phyloP scores from a whole-genome alignment of 2,888 invertebrate species.

The Euspilapteryx auroguttella region DNA sequence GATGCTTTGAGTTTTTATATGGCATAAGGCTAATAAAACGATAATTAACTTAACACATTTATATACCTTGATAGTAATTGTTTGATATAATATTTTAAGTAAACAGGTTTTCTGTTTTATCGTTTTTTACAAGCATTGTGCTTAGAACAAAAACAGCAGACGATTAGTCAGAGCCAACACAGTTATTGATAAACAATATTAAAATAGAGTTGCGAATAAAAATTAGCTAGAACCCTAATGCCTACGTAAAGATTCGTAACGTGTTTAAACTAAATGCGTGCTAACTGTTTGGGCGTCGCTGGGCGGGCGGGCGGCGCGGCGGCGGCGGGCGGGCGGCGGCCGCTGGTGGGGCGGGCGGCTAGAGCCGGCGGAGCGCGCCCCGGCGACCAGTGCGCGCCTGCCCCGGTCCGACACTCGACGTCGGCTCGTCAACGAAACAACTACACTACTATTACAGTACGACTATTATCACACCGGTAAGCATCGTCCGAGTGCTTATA shows the following conservation, averaged over 20 bases:
- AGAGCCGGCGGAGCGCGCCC: conserved; percentile 15
- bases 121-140: no score
- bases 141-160: no score
- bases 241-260: background rate
- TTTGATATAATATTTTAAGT: no score
- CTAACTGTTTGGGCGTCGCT: background rate
- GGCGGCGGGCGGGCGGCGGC: conserved; percentile 17
- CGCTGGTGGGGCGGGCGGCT: conserved; percentile 12
- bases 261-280: background rate
- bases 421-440: conserved; percentile 57
- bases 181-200: background rate
- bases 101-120: no score
- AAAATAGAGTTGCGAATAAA: background rate
- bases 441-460: conserved; percentile 40
- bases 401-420: conserved; percentile 59
- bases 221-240: background rate
- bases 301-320: conserved; percentile 16
- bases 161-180: no score
- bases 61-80: no score
- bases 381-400: conserved; percentile 53
- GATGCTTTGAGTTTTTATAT: no score
- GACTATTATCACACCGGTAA: conserved; percentile 54
- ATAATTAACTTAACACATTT: no score
- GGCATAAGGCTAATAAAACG: no score
- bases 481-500: conserved; percentile 31